Evolutionary conservation across 1,140 invertebrate genomes (phyloP), one percentile per base, ranked within the genome.

Genomic region (Nasonia giraulti): DNA sequence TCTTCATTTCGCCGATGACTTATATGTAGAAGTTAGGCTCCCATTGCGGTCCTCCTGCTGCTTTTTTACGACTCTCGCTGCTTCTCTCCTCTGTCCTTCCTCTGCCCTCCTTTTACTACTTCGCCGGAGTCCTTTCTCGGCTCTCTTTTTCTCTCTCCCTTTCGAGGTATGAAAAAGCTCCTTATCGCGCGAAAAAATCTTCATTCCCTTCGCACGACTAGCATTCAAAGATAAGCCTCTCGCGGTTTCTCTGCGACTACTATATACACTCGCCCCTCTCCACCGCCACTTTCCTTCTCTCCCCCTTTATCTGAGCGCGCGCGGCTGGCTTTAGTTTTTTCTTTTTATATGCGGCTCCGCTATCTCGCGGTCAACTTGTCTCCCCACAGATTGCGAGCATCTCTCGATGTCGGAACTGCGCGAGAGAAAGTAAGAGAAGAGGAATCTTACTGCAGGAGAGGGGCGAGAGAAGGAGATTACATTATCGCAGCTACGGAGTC

Each of bases 161-260:
- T 86, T 88, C 87, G 88, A 84, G 88, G 86, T 88, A 90, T 88
- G 90, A 90, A 91, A 90, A 81, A 91, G 89, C 87, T 88, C 82
- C 74, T 83, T 89, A 90, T 91, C 90, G 86, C 85, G 47, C 50
- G 87, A 85, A 86, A 86, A 88, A 89, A 90, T 90, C 90, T 90
- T 88, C 83, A 62, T 85, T 87, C 80, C 79, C 73, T 83, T 88
- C 83, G 33, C 33, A 80, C 84, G 83, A 84, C 86, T 89, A 87
- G 84, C 81, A 87, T 90, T 87, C 85, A 85, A 86, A 85, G 80
- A 76, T 83, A 85, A 84, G 80, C 81, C 83, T 79, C 81, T 88
- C 86, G 82, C 84, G 80, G 55, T 87, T 86, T 23, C 80, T 76
- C 55, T 73, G 33, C 33, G 20, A 62, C 76, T 47, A 23, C 40